A percentile compares a stretch with the other conserved stretches of the same genome.
These are phyloP conservation scores for Phengaris arion DNA, from an alignment of 2,888 invertebrate species.

Conservation along the genomic window DNA sequence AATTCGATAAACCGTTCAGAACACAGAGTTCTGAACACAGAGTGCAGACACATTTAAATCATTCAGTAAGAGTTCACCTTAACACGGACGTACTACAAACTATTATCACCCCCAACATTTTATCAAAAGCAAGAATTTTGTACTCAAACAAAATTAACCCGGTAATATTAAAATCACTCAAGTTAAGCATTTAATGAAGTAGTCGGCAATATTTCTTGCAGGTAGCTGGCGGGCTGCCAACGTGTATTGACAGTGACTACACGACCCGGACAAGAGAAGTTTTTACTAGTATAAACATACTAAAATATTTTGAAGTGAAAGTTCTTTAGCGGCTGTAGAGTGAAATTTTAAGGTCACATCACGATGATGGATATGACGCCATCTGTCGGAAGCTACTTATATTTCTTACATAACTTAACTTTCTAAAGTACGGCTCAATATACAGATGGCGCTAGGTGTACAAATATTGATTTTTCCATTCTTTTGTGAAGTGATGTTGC, in stretches of 20 bases:
- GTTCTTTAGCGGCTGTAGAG: too few relatives aligned
- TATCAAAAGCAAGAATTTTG: neutral
- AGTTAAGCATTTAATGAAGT: constrained; percentile 5
- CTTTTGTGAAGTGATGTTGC: too few relatives aligned
- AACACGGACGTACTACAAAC: neutral
- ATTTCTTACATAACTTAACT: too few relatives aligned
- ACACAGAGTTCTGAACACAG: too few relatives aligned
- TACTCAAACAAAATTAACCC: neutral
- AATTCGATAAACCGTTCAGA: too few relatives aligned
- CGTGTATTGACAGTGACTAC: neutral
- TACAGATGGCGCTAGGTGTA: too few relatives aligned
- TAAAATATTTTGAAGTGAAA: neutral
- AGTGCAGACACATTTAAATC: too few relatives aligned
- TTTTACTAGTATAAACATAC: neutral
- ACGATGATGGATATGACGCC: too few relatives aligned
- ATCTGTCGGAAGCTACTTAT: too few relatives aligned
- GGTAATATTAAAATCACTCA: neutral
- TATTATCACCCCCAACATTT: neutral
- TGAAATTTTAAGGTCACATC: too few relatives aligned
- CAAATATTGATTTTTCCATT: too few relatives aligned
- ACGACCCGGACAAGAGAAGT: neutral
- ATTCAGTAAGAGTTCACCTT: neutral
- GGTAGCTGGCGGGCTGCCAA: constrained; percentile 8
- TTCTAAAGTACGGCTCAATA: too few relatives aligned
- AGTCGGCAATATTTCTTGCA: constrained; percentile 1